These are phyloP conservation scores for Tryphoninae sp. DNA, from an alignment of 2,888 invertebrate genomes.

Conservation along the genomic window DNA sequence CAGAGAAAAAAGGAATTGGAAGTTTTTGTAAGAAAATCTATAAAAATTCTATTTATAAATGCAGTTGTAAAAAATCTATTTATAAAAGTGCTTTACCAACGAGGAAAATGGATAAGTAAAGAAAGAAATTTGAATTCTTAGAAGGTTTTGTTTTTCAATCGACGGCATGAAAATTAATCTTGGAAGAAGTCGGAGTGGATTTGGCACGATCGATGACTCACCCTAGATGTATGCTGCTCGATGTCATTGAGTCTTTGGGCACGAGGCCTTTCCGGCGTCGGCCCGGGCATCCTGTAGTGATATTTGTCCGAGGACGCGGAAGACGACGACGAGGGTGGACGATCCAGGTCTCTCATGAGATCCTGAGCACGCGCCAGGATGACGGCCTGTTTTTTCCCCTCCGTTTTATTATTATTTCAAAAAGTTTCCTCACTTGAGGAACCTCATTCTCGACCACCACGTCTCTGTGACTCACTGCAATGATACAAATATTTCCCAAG, in stretches of 20 bases:
- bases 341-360: slow-evolving; percentile 77
- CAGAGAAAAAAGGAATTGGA: too few relatives aligned
- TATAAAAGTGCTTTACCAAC: too few relatives aligned
- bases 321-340: slow-evolving; percentile 68
- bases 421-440: slow-evolving; percentile 46
- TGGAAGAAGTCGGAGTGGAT: background rate
- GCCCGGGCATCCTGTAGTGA: slow-evolving; percentile 78
- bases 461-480: slow-evolving; percentile 36
- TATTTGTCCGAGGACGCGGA: slow-evolving; percentile 74
- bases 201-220: slow-evolving; percentile 62
- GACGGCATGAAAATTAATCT: background rate
- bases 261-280: slow-evolving; percentile 78
- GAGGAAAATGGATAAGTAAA: too few relatives aligned
- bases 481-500: background rate
- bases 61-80: too few relatives aligned
- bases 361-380: slow-evolving; percentile 77
- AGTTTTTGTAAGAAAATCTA: too few relatives aligned
- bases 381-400: slow-evolving; percentile 58
- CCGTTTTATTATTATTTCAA: background rate
- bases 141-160: background rate
- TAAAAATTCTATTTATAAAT: too few relatives aligned
- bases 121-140: too few relatives aligned
- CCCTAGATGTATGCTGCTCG: slow-evolving; percentile 78
- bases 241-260: slow-evolving; percentile 79
- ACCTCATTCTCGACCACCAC: slow-evolving; percentile 53